These are phyloP conservation scores for Ramphastos sulfuratus DNA, from an alignment of 2,113 vertebrate species.

Conservation along the genomic window DNA sequence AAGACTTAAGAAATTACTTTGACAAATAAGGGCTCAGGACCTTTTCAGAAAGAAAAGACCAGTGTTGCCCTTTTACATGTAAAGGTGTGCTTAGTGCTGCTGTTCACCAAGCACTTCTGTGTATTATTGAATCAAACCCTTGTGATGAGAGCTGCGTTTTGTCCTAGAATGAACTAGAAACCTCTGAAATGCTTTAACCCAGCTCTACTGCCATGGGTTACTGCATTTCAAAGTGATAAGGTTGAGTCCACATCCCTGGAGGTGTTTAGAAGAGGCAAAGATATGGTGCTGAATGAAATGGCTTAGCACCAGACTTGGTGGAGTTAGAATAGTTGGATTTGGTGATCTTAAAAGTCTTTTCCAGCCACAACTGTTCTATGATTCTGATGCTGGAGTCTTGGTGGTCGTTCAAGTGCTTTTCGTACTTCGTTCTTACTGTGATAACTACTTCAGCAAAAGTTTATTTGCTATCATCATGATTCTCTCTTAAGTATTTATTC, in stretches of 20 bases:
- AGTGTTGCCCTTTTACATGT: not conserved
- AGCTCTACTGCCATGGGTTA: accelerated
- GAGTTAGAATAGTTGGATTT: too few relatives aligned
- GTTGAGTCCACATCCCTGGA: too few relatives aligned
- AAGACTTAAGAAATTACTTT: not conserved
- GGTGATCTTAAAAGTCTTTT: too few relatives aligned
- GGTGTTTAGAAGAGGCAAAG: too few relatives aligned
- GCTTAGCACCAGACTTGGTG: too few relatives aligned
- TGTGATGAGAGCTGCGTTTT: not conserved
- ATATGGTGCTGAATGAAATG: too few relatives aligned
- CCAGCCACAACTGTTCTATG: too few relatives aligned
- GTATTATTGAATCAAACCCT: not conserved
- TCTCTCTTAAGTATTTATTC: not conserved
- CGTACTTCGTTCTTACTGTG: not conserved
- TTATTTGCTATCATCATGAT: not conserved
- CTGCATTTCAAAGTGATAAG: not conserved
- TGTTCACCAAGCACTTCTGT: not conserved
- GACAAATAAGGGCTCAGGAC: not conserved
- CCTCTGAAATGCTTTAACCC: not conserved
- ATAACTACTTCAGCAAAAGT: not conserved
- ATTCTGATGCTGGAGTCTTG: not conserved
- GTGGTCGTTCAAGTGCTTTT: not conserved
- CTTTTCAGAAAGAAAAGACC: not conserved
- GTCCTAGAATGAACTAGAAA: not conserved
- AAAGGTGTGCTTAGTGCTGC: not conserved